Evolutionary conservation across 2,888 invertebrate species (phyloP).

Genomic region (Coleophora flavipennella): DNA sequence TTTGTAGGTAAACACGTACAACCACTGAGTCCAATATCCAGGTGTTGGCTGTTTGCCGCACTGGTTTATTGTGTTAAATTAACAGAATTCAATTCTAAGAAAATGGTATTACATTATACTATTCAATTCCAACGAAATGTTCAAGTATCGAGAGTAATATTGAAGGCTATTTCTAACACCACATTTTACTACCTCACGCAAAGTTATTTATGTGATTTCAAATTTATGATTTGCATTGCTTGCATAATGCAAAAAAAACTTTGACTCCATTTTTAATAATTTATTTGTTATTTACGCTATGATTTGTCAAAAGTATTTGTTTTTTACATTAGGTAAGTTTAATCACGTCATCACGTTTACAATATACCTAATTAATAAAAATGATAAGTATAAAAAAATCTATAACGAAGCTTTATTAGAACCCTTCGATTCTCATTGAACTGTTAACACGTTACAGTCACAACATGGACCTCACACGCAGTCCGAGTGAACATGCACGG

Average conservation of each 20-base stretch:
- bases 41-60: too few species aligned
- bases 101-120: too few species aligned
- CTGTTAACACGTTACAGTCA: constrained; percentile 17
- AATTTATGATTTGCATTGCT: too few species aligned
- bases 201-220: too few species aligned
- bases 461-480: constrained; percentile 17
- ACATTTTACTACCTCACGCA: neutral
- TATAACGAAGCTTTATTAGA: neutral
- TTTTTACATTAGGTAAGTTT: constrained; percentile 7
- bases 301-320: constrained; percentile 2
- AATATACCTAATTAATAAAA: neutral
- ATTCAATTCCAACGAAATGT: too few species aligned
- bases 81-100: too few species aligned
- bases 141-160: neutral
- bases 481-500: constrained; percentile 51
- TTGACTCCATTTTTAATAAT: too few species aligned
- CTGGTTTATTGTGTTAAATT: too few species aligned
- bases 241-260: too few species aligned
- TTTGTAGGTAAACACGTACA: too few species aligned
- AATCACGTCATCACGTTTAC: neutral
- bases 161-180: neutral
- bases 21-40: too few species aligned
- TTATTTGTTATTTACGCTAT: neutral
- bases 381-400: neutral
- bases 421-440: neutral